Evolutionary conservation across 2,113 vertebrate genomes (phyloP), one percentile per base, ranked within the genome.

Genomic region (Rhinogobius similis): DNA sequence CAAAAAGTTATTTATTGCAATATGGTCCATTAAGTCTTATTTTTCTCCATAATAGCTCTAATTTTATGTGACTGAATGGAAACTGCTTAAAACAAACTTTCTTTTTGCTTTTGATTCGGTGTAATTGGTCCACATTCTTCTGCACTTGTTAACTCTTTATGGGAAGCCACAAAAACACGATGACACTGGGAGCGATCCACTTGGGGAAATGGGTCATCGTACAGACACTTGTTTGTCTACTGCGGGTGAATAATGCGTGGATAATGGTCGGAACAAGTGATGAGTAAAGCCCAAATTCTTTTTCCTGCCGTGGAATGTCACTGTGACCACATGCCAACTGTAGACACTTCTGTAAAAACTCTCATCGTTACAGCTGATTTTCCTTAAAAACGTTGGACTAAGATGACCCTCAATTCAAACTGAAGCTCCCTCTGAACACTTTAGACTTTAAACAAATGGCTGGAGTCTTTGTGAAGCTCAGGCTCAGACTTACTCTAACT

Each of bases 31-130:
- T 23, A 43, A 23, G 1, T 18, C 32, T 55, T 56, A 55, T 67
- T 66, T 23, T 65, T 65, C 59, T 64, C 20, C 50, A 14, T 56
- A 78, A 41, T 70, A 6, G 52, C 18, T n/a, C 18, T 36, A 20
- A 36, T 11, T 61, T 21, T 2, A 36, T 11, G 32, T n/a, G 58
- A 61, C 20, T 38, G n/a, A 36, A 21, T 61, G 58, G 32, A 61
- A 61, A 58, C 18, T 52, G 2, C 0, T 10, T 29, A 32, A 38
- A 59, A 23, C 7, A 36, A 44, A 36, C 58, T 61, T 62, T 61
- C 52, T 61, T 38, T 0, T 65, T 13, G 24, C 3, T 48, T 18
- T 38, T 29, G 26, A 29, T 58, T 10, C 4, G 7, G 11, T 41
- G 16, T 46, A 61, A 4, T 59, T 39, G 44, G 2, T 23, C 1